Evolutionary conservation across 2,113 vertebrate species (phyloP), one percentile per base, ranked within the genome.

Genomic region (Hylia prasina): DNA sequence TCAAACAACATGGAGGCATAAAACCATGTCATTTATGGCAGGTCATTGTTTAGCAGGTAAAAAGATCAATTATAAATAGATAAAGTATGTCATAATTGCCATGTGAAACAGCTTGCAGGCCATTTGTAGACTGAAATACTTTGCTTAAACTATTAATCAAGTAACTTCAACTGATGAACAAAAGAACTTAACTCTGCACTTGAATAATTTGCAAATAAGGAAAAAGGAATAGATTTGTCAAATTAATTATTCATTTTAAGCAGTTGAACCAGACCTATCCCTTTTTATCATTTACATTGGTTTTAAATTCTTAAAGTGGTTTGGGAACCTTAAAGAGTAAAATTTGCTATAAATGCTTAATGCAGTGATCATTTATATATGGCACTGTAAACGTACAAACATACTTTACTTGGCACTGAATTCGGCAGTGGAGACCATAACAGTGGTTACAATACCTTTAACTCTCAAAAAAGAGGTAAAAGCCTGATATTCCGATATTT

Each of bases 191-290:
- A 66, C 68, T 86, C 87, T 42, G 51, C 51, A 71, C 86, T 93
- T 86, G 82, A 85, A 88, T 93, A 96, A 96, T 92, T 92, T 90
- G 92, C 94, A 96, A 96, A 96, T 86, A 97, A 68, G 63, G 92
- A 93, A 88, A 94, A 96, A 95, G 85, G 91, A 94, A 96, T 78
- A 95, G 79, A 96, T 96, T 97, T 97, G 95, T 96, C 93, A 93
- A 78, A 96, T 96, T 63, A 96, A 92, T 96, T 94, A 96, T 94
- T 97, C 93, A 95, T 91, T 71, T 30, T 58, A 94, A 92, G 68
- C 71, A 96, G 50, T 94, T 90, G 71, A 78, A 92, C 60, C 47
- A 95, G 82, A 94, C 78, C 64, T 91, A 86, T 92, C 60, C 58
- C 28, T 88, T 96, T 97, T 95, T 94, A 95, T 93, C 92, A 96